Evolutionary conservation across 2,113 vertebrate species (phyloP).

Genomic region (Clupea harengus): DNA sequence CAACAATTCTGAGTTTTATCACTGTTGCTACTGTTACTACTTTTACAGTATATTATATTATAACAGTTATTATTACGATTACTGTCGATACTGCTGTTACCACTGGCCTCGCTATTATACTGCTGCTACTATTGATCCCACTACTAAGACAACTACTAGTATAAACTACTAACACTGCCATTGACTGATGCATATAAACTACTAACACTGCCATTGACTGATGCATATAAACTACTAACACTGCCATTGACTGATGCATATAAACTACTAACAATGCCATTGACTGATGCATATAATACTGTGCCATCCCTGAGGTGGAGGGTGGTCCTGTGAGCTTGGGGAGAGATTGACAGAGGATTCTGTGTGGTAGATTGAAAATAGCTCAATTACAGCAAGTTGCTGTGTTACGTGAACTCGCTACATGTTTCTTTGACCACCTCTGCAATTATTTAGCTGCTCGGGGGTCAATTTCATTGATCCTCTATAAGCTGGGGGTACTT

Average conservation of each 20-base stretch:
- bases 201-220: no score
- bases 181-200: no score
- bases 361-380: background rate
- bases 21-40: background rate
- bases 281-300: background rate
- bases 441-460: background rate
- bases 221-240: no score
- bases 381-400: background rate
- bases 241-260: no score
- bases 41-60: background rate
- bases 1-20: background rate
- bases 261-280: background rate
- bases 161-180: no score
- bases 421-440: background rate
- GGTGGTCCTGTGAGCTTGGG: background rate
- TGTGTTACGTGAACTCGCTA: background rate
- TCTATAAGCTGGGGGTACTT: background rate
- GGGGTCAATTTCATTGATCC: slow-evolving; percentile 11
- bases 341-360: background rate
- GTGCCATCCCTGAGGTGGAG: background rate
- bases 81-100: background rate
- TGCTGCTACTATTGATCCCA: background rate
- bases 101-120: background rate
- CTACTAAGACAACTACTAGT: no score
- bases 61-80: background rate